A percentile compares a stretch with the other conserved stretches of the same genome.
Conservation (phyloP, 2,888 invertebrate genomes). For the Tetragonula carbonaria region DNA sequence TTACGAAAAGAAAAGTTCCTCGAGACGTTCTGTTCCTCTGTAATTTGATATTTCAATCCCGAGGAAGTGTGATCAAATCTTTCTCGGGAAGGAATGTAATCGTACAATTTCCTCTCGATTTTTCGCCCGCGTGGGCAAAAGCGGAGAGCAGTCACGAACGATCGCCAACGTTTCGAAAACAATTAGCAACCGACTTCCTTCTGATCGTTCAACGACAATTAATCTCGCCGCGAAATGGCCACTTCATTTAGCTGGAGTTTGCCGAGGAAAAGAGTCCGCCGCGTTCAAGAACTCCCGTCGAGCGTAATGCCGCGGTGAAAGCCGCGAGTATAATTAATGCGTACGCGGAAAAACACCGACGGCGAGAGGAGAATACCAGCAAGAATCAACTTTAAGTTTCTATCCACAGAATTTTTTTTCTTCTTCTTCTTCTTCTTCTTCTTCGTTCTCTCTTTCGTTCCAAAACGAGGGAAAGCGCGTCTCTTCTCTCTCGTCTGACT, state of each 20-base stretch:
- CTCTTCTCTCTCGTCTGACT: background rate
- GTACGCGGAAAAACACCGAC: slow-evolving; percentile 26
- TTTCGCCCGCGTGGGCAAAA: background rate
- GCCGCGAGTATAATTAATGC: slow-evolving; percentile 53
- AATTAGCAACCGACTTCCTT: slow-evolving; percentile 11
- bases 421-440: rapidly evolving
- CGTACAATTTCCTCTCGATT: background rate
- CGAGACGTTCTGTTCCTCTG: too few species aligned
- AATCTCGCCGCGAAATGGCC: slow-evolving; percentile 29
- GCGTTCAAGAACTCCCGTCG: slow-evolving; percentile 26
- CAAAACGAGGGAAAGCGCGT: background rate
- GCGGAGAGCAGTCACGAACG: background rate
- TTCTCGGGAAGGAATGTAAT: too few species aligned
- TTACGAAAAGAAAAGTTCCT: too few species aligned
- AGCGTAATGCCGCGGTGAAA: slow-evolving; percentile 42
- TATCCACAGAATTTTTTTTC: slow-evolving; percentile 9
- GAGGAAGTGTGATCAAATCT: too few species aligned
- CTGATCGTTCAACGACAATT: slow-evolving; percentile 38
- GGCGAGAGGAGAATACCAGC: slow-evolving; percentile 26
- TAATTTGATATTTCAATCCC: too few species aligned
- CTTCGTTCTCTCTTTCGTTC: background rate
- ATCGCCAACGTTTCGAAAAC: slow-evolving; percentile 34
- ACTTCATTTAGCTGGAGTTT: slow-evolving; percentile 37
- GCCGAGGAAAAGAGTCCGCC: slow-evolving; percentile 9
- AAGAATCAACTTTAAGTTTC: slow-evolving; percentile 47